Conservation (phyloP, 2,888 invertebrate genomes). For the Drosophila picticornis region DNA sequence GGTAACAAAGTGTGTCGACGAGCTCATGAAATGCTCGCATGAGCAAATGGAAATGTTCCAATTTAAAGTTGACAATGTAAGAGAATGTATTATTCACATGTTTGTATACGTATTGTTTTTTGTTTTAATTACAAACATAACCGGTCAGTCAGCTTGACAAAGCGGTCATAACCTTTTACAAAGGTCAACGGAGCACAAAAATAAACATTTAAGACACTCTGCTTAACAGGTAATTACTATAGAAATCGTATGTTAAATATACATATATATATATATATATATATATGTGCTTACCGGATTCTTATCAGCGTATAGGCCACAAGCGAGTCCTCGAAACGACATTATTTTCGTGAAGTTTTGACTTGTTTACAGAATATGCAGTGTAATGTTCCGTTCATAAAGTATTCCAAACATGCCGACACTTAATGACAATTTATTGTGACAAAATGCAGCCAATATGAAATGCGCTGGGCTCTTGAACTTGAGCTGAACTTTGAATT, state of each 20-base stretch:
- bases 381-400: constrained; percentile 1
- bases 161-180: constrained; percentile 35
- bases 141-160: constrained; percentile 15
- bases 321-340: constrained; percentile 87
- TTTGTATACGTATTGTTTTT: neutral
- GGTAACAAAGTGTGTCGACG: constrained; percentile 28
- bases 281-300: constrained; percentile 86
- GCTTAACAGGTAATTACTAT: neutral
- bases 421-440: constrained; percentile 59
- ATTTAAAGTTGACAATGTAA: constrained; percentile 5
- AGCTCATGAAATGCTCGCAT: neutral
- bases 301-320: constrained; percentile 88
- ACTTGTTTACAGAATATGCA: neutral
- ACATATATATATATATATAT: neutral
- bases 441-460: neutral
- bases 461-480: constrained; percentile 55
- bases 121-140: constrained; percentile 26
- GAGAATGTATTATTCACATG: constrained; percentile 1
- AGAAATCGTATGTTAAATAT: neutral
- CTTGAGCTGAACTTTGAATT: constrained; percentile 33
- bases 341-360: constrained; percentile 58
- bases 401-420: constrained; percentile 15
- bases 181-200: constrained; percentile 18
- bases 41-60: constrained; percentile 24
- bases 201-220: neutral